A percentile compares a stretch with the other conserved stretches of the same genome.
Conservation (phyloP, 2,113 vertebrate species). For the Scolopax mira region DNA sequence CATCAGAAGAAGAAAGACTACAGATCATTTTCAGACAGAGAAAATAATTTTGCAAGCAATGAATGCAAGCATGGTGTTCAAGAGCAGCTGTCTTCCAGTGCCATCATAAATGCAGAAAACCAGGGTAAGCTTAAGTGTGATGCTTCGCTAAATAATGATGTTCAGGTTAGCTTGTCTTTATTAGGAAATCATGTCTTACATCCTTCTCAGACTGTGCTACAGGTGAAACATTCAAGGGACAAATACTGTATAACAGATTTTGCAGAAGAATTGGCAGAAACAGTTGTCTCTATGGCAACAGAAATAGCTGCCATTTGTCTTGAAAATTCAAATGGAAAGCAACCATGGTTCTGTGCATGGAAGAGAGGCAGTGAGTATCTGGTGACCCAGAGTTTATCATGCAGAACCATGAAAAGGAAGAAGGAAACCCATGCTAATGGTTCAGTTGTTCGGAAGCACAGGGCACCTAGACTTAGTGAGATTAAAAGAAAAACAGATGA, state of each 20-base stretch:
- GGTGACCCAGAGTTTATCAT: conserved; percentile 74
- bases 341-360: conserved; percentile 96
- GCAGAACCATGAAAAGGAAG: conserved; percentile 81
- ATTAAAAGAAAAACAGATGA: conserved; percentile 97
- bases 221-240: conserved; percentile 77
- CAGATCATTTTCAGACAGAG: conserved; percentile 35
- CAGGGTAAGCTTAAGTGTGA: conserved; percentile 52
- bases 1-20: conserved; percentile 29
- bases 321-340: conserved; percentile 94
- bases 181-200: conserved; percentile 73
- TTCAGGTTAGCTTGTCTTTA: conserved; percentile 67
- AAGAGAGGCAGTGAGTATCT: conserved; percentile 83
- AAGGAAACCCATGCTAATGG: conserved; percentile 80
- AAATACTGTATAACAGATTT: conserved; percentile 86
- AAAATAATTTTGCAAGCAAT: not conserved
- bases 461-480: conserved; percentile 93
- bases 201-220: conserved; percentile 65
- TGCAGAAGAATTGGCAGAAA: conserved; percentile 93
- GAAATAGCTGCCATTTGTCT: conserved; percentile 97
- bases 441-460: conserved; percentile 83
- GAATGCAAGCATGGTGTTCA: conserved; percentile 32
- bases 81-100: conserved; percentile 47
- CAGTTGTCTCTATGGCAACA: conserved; percentile 97
- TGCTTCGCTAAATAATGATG: conserved; percentile 58
- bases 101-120: not conserved